These are phyloP conservation scores for Struthio camelus DNA, from an alignment of 2,113 vertebrate species.

Conservation along the genomic window DNA sequence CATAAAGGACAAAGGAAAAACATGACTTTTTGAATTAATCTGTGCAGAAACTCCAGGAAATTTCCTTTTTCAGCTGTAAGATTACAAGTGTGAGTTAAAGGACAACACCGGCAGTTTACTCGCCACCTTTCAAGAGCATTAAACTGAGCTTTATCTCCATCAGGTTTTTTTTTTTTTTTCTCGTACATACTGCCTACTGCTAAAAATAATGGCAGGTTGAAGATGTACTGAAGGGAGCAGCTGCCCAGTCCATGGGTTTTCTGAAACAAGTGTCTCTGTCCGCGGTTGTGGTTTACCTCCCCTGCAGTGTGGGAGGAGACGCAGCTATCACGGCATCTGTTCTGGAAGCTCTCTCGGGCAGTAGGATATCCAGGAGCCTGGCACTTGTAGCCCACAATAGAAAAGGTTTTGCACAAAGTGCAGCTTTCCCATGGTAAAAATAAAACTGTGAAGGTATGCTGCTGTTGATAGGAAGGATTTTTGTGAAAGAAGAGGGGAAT, in stretches of 20 bases:
- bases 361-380: background rate
- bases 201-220: slow-evolving; percentile 23
- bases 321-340: background rate
- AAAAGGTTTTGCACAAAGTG: background rate
- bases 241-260: background rate
- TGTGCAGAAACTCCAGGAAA: background rate
- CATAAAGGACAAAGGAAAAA: background rate
- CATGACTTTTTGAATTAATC: background rate
- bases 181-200: background rate
- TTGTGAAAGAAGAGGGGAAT: background rate
- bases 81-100: background rate
- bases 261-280: background rate
- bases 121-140: background rate
- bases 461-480: background rate
- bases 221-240: background rate
- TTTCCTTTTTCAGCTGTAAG: background rate
- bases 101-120: background rate
- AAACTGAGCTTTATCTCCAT: slow-evolving; percentile 7
- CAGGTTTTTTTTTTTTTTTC: background rate
- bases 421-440: background rate
- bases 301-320: background rate
- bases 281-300: background rate
- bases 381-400: background rate
- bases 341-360: background rate
- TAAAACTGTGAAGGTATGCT: background rate